phyloP scores from a whole-genome alignment of 2,113 vertebrate species.

The Podilymbus podiceps region DNA sequence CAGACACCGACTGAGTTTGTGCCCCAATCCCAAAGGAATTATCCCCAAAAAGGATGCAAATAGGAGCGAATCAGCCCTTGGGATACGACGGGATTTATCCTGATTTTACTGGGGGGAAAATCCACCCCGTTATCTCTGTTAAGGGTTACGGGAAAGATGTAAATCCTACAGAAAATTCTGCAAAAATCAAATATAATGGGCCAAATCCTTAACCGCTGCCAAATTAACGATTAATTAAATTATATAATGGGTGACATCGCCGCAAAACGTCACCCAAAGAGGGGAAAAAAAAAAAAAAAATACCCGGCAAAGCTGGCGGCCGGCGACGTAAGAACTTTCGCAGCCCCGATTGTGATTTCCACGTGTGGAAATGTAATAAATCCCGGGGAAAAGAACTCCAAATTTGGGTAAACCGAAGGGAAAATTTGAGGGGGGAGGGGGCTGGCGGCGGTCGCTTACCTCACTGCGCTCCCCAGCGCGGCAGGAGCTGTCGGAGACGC shows the following conservation, averaged over 20 bases:
- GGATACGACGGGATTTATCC: no score
- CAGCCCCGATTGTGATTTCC: background rate
- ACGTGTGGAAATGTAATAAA: background rate
- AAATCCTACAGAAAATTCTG: background rate
- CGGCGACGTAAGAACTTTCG: background rate
- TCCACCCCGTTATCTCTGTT: background rate
- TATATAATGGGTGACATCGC: background rate
- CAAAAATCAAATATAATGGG: background rate
- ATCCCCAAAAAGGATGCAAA: background rate
- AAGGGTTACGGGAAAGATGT: background rate
- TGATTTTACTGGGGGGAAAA: background rate
- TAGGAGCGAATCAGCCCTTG: background rate
- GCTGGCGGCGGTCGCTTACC: background rate
- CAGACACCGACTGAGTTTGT: fast-evolving
- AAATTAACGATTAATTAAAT: background rate
- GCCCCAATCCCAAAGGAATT: background rate
- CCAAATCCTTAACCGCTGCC: background rate
- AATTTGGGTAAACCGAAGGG: background rate
- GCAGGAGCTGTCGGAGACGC: background rate
- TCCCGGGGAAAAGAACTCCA: background rate
- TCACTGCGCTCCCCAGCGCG: background rate
- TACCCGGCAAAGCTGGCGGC: background rate
- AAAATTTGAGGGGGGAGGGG: no score
- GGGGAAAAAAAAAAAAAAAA: background rate
- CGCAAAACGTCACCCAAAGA: background rate